Evolutionary conservation across 2,888 invertebrate species (phyloP), one percentile per base, ranked within the genome.

Genomic region (Leucophenga maculata): DNA sequence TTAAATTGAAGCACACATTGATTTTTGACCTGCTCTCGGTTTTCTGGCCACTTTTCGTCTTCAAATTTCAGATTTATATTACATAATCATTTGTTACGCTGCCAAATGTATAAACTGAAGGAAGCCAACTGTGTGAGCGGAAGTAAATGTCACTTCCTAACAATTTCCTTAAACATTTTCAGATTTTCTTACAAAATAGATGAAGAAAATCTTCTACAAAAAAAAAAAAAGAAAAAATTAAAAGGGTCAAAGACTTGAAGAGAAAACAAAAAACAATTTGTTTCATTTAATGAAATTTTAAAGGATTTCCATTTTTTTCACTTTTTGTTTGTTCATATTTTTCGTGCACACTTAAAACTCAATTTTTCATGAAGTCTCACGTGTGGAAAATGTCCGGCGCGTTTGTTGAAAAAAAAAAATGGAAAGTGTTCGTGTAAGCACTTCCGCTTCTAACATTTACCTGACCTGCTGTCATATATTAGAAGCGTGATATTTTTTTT

Each of bases 371-470:
- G 20, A 22, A 20, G 20, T 20, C 55, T 22, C 55, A 9, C 57
- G 57, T 57, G 22, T 22, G 22, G 39, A 39, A 18, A 16, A n/a
- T 50, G 55, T 67, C 65, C 72, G 72, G 46, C 68, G 62, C 65
- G 54, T 52, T 32, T n/a, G 57, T 20, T 14, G 9, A 1, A 11
- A 18, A 22, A 26, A 16, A n/a, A 14, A 31, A 57, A 57, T 22
- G 11, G 57, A 57, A 72, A 76, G 76, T 72, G 65, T 67, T 62
- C 76, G 39, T 57, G 57, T 57, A 46, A 73, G 73, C 72, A 79
- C 78, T 79, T 78, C 78, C 78, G 80, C 4, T 73, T 69, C 65
- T 39, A 9, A 39, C 39, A 39, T 73, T 79, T 60, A 73, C 44
- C 69, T 50, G 50, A 50, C 50, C 57, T 57, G 57, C 57, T 26